phyloP scores from a whole-genome alignment of 1,140 invertebrate species.

The Nephila pilipes region DNA sequence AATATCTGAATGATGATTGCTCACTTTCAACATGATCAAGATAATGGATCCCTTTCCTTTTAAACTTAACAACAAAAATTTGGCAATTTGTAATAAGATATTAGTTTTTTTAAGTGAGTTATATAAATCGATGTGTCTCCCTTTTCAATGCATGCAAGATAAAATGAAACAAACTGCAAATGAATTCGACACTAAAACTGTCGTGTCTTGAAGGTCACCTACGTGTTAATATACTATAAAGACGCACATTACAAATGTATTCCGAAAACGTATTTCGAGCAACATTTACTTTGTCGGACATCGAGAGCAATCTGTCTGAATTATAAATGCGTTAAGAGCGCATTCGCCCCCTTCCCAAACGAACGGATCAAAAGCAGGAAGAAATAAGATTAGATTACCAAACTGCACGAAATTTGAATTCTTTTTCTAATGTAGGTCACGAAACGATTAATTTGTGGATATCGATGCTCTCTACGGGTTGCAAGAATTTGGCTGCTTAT shows the following conservation, averaged over 20 bases:
- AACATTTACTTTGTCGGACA: slow-evolving; percentile 31
- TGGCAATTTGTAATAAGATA: no score
- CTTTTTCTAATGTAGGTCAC: slow-evolving; percentile 66
- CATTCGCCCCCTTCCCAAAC: background rate
- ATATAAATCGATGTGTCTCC: no score
- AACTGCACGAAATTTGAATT: slow-evolving; percentile 69
- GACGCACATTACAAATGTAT: background rate
- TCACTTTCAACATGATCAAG: no score
- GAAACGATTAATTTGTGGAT: slow-evolving; percentile 73
- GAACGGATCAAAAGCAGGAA: slow-evolving; percentile 41
- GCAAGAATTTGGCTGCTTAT: background rate
- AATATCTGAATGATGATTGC: no score
- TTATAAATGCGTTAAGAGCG: slow-evolving; percentile 44
- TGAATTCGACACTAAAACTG: background rate
- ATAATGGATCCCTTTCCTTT: no score
- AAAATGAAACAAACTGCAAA: background rate
- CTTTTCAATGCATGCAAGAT: no score
- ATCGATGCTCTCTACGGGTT: background rate
- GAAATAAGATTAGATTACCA: slow-evolving; percentile 71
- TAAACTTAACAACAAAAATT: no score
- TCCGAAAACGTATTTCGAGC: background rate
- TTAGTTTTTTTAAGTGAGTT: no score
- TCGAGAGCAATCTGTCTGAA: slow-evolving; percentile 37
- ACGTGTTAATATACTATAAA: background rate
- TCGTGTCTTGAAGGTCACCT: background rate